Percentiles rank a stretch among this genome's conserved stretches.
These are phyloP conservation scores for Lethenteron reissneri DNA, from an alignment of 2,113 vertebrate genomes.

Conservation along the genomic window DNA sequence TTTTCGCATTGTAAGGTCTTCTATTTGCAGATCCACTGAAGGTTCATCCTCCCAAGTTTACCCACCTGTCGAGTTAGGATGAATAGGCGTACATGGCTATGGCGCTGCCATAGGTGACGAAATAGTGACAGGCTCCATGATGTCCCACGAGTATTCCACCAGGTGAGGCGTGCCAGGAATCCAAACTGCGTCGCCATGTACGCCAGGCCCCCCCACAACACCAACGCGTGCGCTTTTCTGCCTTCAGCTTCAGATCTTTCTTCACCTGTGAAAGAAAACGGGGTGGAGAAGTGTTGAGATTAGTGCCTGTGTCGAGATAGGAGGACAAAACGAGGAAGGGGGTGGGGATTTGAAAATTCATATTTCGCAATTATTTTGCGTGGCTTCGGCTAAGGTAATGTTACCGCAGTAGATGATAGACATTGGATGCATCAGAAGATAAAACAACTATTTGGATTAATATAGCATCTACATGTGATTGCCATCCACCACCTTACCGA, in stretches of 20 bases:
- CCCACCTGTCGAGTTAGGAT: constrained; percentile 93
- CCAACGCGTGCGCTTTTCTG: constrained; percentile 75
- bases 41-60: neutral
- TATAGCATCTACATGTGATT: neutral
- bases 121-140: constrained; percentile 99
- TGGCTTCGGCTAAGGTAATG: no score
- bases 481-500: no score
- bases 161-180: constrained; percentile 82
- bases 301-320: no score
- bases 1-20: no score
- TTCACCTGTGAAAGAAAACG: constrained; percentile 29
- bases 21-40: no score
- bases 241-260: constrained; percentile 59
- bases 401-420: no score
- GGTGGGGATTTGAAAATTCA: no score
- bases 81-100: constrained; percentile 96
- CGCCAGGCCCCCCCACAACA: constrained; percentile 89
- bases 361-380: no score
- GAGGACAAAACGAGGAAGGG: no score
- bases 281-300: no score
- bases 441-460: neutral
- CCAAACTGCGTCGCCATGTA: constrained; percentile 99
- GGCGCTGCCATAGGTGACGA: constrained; percentile 91
- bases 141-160: constrained; percentile 99
- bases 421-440: neutral